A percentile compares a stretch with the other conserved stretches of the same genome.
Evolutionary conservation across 2,888 invertebrate species (phyloP).

Genomic region (Eueremaeus valkanovi): DNA sequence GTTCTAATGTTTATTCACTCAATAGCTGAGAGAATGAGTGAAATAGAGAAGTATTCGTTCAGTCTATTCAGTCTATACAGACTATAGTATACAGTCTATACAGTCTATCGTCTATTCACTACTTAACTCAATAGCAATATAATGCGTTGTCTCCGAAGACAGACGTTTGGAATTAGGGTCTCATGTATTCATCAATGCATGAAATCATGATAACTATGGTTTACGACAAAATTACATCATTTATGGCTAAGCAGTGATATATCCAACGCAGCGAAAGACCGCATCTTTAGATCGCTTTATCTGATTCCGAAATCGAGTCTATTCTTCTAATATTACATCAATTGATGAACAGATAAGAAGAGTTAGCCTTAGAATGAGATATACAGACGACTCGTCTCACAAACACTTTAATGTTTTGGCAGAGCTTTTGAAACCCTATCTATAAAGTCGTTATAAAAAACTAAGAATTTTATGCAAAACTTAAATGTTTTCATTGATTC

Average conservation of each 20-base stretch:
- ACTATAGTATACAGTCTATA: no score
- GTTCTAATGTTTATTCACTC: constrained; percentile 19
- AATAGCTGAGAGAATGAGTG: background rate
- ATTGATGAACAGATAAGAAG: constrained; percentile 8
- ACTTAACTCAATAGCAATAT: constrained; percentile 17
- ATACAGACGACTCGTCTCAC: background rate
- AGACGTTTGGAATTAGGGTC: background rate
- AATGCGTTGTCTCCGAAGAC: constrained; percentile 24
- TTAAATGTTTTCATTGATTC: constrained; percentile 6
- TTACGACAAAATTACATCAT: constrained; percentile 31
- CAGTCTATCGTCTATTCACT: constrained; percentile 4
- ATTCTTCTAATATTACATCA: constrained; percentile 29
- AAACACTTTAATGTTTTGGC: constrained; percentile 4
- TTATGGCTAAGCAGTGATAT: constrained; percentile 24
- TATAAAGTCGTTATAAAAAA: no score
- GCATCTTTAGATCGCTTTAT: constrained; percentile 21
- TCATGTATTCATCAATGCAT: constrained; percentile 32
- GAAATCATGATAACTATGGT: constrained; percentile 25
- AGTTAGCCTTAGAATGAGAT: background rate
- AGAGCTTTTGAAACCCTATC: background rate
- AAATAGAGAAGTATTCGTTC: constrained; percentile 7
- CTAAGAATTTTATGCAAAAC: background rate
- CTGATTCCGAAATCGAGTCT: constrained; percentile 13
- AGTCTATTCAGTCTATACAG: background rate
- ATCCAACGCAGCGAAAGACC: background rate